Evolutionary conservation across 2,797 vertebrate species (phyloP).

Genomic region (Mallotus villosus): DNA sequence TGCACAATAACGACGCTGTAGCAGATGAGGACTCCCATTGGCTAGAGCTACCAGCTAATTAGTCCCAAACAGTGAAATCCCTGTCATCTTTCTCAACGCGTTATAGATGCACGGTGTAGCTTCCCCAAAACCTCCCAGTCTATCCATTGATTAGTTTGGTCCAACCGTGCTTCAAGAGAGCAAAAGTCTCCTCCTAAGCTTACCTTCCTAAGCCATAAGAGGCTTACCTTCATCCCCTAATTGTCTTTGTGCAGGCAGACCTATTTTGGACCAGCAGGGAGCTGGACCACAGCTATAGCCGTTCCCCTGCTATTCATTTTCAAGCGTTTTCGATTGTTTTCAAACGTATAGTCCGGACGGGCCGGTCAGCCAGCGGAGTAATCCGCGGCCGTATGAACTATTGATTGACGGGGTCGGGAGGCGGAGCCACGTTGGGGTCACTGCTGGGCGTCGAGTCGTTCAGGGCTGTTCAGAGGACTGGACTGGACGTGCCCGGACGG

Average conservation of each 20-base stretch:
- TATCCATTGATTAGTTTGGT: background rate
- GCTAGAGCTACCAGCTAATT: no score
- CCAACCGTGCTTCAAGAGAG: background rate
- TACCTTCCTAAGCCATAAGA: conserved; percentile 31
- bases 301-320: conserved; percentile 14
- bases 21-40: no score
- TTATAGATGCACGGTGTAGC: no score
- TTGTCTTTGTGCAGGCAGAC: conserved; percentile 36
- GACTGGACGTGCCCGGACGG: background rate
- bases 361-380: background rate
- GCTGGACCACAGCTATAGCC: conserved; percentile 4
- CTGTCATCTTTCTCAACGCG: no score
- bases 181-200: background rate
- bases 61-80: no score
- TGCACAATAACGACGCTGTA: no score
- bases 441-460: background rate
- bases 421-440: background rate
- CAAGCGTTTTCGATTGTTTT: conserved; percentile 3
- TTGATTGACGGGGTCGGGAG: background rate
- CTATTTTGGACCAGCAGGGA: conserved; percentile 34
- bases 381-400: background rate
- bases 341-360: conserved; percentile 1
- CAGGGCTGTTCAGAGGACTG: background rate
- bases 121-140: background rate
- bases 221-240: conserved; percentile 43